phyloP scores from a whole-genome alignment of 2,113 vertebrate species.

The Oryctolagus cuniculus region mOryCun1.1 NC_091445.1:96164501-96165000 shows the following conservation, averaged over 20 bases:
- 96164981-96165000: no score
- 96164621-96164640: no score
- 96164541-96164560: not conserved
- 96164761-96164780: no score
- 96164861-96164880: rapidly evolving
- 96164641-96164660: rapidly evolving
- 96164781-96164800: no score
- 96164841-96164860: no score
- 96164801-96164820: no score
- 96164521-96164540: no score
- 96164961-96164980: rapidly evolving
- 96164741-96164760: rapidly evolving
- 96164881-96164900: not conserved
- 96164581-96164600: not conserved
- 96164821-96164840: no score
- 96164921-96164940: not conserved
- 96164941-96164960: not conserved
- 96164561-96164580: rapidly evolving
- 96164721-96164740: not conserved
- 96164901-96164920: no score
- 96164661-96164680: rapidly evolving
- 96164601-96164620: rapidly evolving
- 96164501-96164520: no score
- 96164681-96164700: rapidly evolving
- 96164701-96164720: no score